Conservation (phyloP, 2,888 invertebrate genomes). For the Conistra vaccinii region DNA sequence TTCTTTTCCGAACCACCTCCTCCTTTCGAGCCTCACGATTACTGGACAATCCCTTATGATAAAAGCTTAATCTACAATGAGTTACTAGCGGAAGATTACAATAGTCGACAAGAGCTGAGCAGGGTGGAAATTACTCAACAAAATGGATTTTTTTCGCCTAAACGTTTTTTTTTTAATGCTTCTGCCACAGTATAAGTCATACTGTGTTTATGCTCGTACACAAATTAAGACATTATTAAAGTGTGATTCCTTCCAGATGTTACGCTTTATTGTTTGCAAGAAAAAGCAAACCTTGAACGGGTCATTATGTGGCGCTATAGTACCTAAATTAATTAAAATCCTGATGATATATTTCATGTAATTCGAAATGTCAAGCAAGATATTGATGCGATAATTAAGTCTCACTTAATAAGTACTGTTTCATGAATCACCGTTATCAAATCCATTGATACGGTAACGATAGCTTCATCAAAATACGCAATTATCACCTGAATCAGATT, state of each 20-base stretch:
- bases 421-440: slow-evolving; percentile 17
- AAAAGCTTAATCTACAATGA: slow-evolving; percentile 26
- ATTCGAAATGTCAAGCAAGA: neutral
- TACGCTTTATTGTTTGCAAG: neutral
- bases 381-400: slow-evolving; percentile 4
- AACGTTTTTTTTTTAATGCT: neutral
- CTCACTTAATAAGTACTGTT: neutral
- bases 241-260: neutral
- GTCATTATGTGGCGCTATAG: neutral
- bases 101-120: neutral
- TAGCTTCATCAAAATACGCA: neutral
- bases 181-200: neutral
- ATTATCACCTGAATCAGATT: slow-evolving; percentile 2
- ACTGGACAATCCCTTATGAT: neutral
- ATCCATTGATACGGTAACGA: neutral
- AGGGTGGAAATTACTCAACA: slow-evolving; percentile 7
- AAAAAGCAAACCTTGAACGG: neutral
- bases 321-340: slow-evolving; percentile 1
- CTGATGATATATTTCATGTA: neutral
- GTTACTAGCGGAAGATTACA: slow-evolving; percentile 32
- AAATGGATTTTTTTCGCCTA: neutral
- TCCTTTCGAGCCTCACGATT: too few relatives aligned
- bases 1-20: too few relatives aligned
- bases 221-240: neutral
- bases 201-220: neutral